Conservation (phyloP, 2,113 vertebrate species). For the Camelus bactrianus region DNA sequence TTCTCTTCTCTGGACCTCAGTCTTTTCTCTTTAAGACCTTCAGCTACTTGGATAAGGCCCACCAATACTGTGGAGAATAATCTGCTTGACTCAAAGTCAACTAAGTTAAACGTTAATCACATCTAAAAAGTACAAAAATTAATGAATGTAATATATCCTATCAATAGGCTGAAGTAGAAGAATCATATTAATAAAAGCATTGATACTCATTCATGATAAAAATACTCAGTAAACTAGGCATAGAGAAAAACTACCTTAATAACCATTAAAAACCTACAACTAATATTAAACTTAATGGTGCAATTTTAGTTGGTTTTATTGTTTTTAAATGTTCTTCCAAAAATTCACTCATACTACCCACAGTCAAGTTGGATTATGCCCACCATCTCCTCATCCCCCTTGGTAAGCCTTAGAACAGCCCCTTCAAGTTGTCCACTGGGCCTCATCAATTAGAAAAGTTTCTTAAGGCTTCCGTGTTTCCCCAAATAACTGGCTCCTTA, state of each 20-base stretch:
- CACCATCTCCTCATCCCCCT: not conserved
- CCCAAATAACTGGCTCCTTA: not conserved
- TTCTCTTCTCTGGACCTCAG: not conserved
- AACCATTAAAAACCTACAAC: not conserved
- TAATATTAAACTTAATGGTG: not conserved
- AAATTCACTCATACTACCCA: not conserved
- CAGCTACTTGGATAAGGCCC: not conserved
- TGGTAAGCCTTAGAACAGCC: not conserved
- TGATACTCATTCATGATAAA: not conserved
- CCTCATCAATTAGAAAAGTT: not conserved
- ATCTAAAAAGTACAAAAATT: not conserved
- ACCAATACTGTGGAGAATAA: not conserved
- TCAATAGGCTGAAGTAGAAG: not conserved
- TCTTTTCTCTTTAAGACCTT: not conserved
- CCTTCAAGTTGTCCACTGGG: not conserved
- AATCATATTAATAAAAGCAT: not conserved
- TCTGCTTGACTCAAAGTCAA: not conserved
- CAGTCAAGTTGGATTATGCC: not conserved
- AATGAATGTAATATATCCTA: not conserved
- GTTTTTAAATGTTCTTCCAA: not conserved
- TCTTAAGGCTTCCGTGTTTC: not conserved
- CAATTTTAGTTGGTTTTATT: not conserved
- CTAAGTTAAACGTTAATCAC: not conserved
- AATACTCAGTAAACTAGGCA: not conserved
- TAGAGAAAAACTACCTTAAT: not conserved